These are phyloP conservation scores for Ptychadena robeensis DNA, from an alignment of 2,797 vertebrate genomes.

Conservation along the genomic window DNA sequence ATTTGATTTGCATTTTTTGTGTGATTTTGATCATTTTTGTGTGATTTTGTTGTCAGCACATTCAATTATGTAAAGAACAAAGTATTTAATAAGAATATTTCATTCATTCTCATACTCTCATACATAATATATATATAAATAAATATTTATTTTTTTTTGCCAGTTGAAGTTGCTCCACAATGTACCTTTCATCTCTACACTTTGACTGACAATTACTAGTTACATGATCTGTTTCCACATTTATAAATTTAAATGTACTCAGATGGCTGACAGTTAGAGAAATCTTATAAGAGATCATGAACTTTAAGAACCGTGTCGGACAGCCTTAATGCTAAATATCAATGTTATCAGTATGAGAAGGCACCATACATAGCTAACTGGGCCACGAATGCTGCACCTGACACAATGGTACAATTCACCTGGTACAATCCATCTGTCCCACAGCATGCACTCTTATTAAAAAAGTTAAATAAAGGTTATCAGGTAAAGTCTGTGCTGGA, in stretches of 20 bases:
- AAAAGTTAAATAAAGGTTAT: slow-evolving; percentile 15
- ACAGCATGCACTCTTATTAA: not conserved
- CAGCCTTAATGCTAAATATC: not conserved
- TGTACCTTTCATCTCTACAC: no score
- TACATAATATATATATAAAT: no score
- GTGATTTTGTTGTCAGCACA: no score
- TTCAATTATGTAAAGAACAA: no score
- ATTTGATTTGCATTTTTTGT: no score
- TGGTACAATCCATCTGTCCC: not conserved
- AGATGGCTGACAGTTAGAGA: not conserved
- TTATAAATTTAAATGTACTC: not conserved
- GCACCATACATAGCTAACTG: not conserved
- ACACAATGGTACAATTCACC: not conserved
- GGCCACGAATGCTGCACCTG: not conserved
- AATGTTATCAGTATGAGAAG: not conserved
- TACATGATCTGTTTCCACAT: no score
- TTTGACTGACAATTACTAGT: no score
- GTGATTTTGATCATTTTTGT: no score
- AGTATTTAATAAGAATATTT: no score
- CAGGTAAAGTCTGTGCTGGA: slow-evolving; percentile 28
- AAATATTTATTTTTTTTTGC: no score
- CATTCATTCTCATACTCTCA: no score
- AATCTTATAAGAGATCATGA: not conserved
- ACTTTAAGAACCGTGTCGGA: not conserved
- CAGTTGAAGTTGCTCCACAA: no score